Base-by-base conservation (phyloP, 2,113 vertebrate species). In the Camelus bactrianus region DNA sequence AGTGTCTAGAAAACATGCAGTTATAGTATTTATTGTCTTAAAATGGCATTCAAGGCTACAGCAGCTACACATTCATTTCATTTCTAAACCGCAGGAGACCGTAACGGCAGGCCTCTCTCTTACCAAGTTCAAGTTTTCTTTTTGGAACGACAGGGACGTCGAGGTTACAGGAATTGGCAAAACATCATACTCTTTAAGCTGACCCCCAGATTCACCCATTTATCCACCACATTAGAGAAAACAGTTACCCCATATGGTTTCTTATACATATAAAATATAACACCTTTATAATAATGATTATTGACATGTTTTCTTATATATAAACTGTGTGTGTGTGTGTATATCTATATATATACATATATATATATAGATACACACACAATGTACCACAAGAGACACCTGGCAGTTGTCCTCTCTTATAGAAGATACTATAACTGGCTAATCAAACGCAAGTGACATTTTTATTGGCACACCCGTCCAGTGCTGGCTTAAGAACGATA, bases 1-100 rank as follows among this genome's bases (percentile, higher is more conserved):
- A 99, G 98, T 98, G 99, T 99, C 99, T 99, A 98, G 97, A 98
- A 98, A 98, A 98, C 98, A 99, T 98, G 98, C 98, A 98, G 98
- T 99, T 98, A 98, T 92, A 98, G 73, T 73, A 97, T 99, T 99
- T 99, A 99, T 98, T 98, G 97, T 98, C 98, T 98, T 97, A 90
- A 97, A 98, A 98, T 2, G 20, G 72, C 52, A 98, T 73, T 97
- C 97, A 77, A 97, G 73, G 93, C 92, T 76, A 98, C 65, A 98
- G 93, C 79, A 98, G 96, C 97, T 92, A 98, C 64, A 97, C 87
- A 98, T 84, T 82, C 97, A 97, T 91, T 87, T 97, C 79, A 97
- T 95, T 65, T 91, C 97, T 95, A 97, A 13, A 86, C 72, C 35
- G 28, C n/a, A 22, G 52, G 22, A 19, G 38, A 13, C 32, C n/a